Evolutionary conservation across 1,140 invertebrate species (phyloP), one percentile per base, ranked within the genome.

Genomic region (Meloidogyne floridensis): DNA sequence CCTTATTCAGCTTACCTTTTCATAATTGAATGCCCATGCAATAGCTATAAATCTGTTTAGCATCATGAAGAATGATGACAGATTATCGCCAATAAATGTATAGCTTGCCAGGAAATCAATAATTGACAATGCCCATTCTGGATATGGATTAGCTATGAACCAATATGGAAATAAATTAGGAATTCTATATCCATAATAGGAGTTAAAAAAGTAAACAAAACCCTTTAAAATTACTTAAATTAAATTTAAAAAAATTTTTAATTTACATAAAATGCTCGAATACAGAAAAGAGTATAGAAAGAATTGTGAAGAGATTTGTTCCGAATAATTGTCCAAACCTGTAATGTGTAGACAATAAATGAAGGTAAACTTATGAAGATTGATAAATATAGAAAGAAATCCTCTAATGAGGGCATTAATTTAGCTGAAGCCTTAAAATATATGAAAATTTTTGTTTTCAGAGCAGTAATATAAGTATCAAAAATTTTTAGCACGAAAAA

Each of bases 231-330:
- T 42, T 47, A 73, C 13, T 18, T 15, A 11, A 11, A 73, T 5
- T 47, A 18, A 18, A 11, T 3, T n/a, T 75, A n/a, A 43, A 73
- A 73, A 73, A 13, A 43, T 32, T 32, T 32, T 32, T 32, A 11
- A 32, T n/a, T 75, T 18, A 75, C 73, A 7, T n/a, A 54, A 5
- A 75, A 7, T 20, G 73, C 73, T n/a, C 73, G 73, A 18, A 75
- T 42, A 54, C 51, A 7, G 20, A 75, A 75, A 20, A 75, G 73
- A 32, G 32, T 15, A 54, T 32, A 75, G 8, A 75, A 75, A 32
- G 73, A 75, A 75, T 75, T 75, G 73, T 32, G 73, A 18, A 75
- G 56, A 53, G 51, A 54, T 32, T 75, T 75, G 20, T 75, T 47
- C 8, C 73, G n/a, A 8, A 75, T 47, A 75, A 75, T 75, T 47